Evolutionary conservation across 2,888 invertebrate species (phyloP).

Genomic region (Callosobruchus maculatus): DNA sequence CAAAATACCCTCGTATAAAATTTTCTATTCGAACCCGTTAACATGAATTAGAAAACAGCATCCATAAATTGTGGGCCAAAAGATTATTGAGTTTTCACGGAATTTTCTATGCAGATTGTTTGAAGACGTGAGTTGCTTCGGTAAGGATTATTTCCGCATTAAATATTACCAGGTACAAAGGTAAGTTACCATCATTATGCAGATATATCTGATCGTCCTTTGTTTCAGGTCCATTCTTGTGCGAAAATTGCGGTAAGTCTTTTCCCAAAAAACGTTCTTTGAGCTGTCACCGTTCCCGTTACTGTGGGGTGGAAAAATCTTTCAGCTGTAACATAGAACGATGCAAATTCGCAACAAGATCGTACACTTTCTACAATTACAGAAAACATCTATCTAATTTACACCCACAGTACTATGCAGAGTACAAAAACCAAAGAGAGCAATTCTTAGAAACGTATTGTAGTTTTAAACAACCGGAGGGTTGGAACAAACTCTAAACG

Average conservation of each 20-base stretch:
- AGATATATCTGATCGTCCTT: background rate
- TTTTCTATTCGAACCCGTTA: too few relatives aligned
- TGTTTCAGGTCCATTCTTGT: slow-evolving; percentile 1
- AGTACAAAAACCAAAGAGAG: background rate
- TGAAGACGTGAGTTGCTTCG: too few relatives aligned
- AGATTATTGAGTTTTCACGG: too few relatives aligned
- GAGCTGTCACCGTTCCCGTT: background rate
- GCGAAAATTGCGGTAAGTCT: slow-evolving; percentile 2
- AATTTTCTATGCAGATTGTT: too few relatives aligned
- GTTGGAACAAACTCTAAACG: background rate
- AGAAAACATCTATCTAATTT: background rate
- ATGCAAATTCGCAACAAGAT: background rate
- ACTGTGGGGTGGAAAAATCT: background rate
- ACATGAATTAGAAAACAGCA: too few relatives aligned
- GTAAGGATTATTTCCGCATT: too few relatives aligned
- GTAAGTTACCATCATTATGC: background rate
- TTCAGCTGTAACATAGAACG: background rate
- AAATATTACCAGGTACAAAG: too few relatives aligned
- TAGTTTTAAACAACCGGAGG: background rate
- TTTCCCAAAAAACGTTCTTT: background rate
- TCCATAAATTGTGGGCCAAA: too few relatives aligned
- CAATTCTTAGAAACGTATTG: background rate
- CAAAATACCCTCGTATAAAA: too few relatives aligned
- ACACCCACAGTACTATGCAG: background rate
- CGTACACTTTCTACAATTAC: slow-evolving; percentile 2